These are phyloP conservation scores for Pachycephus smyrnensis DNA, from an alignment of 2,888 invertebrate species.

Conservation along the genomic window DNA sequence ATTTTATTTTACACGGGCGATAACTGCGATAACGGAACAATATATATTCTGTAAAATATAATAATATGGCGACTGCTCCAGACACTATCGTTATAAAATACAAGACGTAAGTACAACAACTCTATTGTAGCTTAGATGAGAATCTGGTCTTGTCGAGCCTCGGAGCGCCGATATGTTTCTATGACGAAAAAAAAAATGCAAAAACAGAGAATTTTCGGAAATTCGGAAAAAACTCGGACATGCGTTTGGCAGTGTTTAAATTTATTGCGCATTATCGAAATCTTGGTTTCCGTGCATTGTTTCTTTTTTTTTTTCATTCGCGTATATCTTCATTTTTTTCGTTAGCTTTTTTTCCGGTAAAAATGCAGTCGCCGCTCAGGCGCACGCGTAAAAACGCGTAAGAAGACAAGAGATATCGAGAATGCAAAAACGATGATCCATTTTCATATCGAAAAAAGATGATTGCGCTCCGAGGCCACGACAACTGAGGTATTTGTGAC, in stretches of 20 bases:
- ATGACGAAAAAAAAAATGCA: too few relatives aligned
- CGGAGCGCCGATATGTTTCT: constrained; percentile 37
- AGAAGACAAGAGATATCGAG: neutral
- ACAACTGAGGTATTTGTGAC: constrained; percentile 64
- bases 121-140: constrained; percentile 64
- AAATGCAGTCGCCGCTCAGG: too few relatives aligned
- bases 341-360: too few relatives aligned
- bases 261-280: too few relatives aligned
- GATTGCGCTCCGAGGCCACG: constrained; percentile 53
- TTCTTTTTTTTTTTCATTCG: too few relatives aligned
- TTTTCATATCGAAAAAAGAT: neutral
- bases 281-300: too few relatives aligned
- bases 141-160: constrained; percentile 59
- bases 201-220: too few relatives aligned
- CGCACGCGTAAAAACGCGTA: neutral
- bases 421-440: neutral
- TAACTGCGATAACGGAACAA: constrained; percentile 58
- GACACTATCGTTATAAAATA: constrained; percentile 40
- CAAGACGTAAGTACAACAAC: constrained; percentile 65
- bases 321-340: too few relatives aligned
- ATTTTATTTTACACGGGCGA: constrained; percentile 47
- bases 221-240: too few relatives aligned
- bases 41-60: constrained; percentile 62
- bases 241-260: too few relatives aligned
- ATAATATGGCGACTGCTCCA: constrained; percentile 55